These are phyloP conservation scores for Harpegnathos saltator DNA, from an alignment of 1,140 invertebrate genomes.

Conservation along the genomic window DNA sequence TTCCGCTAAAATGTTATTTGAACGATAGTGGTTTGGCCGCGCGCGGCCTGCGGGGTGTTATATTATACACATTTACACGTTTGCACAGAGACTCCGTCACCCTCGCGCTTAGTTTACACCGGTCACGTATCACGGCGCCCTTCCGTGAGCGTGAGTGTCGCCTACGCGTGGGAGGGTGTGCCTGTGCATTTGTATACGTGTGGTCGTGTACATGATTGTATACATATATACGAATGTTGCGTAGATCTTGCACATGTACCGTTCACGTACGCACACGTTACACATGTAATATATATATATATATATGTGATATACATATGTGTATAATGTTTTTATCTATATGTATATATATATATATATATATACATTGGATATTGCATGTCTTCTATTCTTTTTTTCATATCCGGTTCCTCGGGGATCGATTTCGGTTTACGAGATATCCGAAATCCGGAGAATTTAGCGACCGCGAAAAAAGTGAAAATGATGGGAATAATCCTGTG, in stretches of 20 bases:
- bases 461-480: too few species aligned
- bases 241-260: not conserved
- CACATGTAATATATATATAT: not conserved
- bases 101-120: slow-evolving; percentile 55
- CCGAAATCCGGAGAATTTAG: too few species aligned
- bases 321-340: too few species aligned
- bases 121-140: slow-evolving; percentile 55
- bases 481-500: too few species aligned
- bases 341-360: too few species aligned
- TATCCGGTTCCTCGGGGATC: too few species aligned
- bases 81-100: slow-evolving; percentile 31
- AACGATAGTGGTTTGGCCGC: slow-evolving; percentile 53
- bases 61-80: slow-evolving; percentile 61
- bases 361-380: too few species aligned
- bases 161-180: not conserved
- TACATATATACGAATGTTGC: not conserved
- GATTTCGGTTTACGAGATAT: too few species aligned
- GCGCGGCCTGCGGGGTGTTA: slow-evolving; percentile 49
- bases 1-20: slow-evolving; percentile 64
- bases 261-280: not conserved
- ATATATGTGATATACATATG: not conserved
- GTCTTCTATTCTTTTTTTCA: too few species aligned
- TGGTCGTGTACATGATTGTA: not conserved
- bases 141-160: slow-evolving; percentile 9
- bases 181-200: slow-evolving; percentile 6